A percentile compares a stretch with the other conserved stretches of the same genome.
Evolutionary conservation across 2,797 vertebrate species (phyloP).

Genomic region (Notoglanidium macrostoma): DNA sequence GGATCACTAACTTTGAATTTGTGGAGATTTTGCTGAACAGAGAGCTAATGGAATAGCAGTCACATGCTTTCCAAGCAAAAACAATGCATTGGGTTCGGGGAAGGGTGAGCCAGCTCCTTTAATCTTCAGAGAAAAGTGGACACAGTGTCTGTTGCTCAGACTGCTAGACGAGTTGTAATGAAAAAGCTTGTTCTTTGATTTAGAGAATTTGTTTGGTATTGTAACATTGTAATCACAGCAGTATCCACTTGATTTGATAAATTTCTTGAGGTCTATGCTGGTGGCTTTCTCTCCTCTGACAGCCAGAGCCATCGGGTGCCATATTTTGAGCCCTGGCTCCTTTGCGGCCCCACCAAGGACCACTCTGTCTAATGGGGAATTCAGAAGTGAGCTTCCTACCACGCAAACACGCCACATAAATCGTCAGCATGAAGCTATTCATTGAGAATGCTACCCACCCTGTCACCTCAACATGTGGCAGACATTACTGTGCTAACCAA

Average conservation of each 20-base stretch:
- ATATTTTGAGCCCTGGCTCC: background rate
- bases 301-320: background rate
- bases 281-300: too few relatives aligned
- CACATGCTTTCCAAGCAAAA: too few relatives aligned
- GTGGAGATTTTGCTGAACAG: too few relatives aligned
- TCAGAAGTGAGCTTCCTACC: background rate
- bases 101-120: too few relatives aligned
- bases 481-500: background rate
- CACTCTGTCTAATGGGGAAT: background rate
- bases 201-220: background rate
- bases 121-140: too few relatives aligned
- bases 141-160: too few relatives aligned
- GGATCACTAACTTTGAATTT: too few relatives aligned
- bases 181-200: too few relatives aligned
- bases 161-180: too few relatives aligned
- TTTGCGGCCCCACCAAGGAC: background rate
- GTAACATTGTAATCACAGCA: background rate
- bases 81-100: too few relatives aligned
- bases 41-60: too few relatives aligned
- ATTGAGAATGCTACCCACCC: background rate
- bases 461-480: background rate
- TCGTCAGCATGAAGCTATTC: background rate
- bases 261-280: background rate
- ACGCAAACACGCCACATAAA: background rate
- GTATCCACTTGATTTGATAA: background rate